These are phyloP conservation scores for Bombus picipes DNA, from an alignment of 1,140 invertebrate species.

Conservation along the genomic window DNA sequence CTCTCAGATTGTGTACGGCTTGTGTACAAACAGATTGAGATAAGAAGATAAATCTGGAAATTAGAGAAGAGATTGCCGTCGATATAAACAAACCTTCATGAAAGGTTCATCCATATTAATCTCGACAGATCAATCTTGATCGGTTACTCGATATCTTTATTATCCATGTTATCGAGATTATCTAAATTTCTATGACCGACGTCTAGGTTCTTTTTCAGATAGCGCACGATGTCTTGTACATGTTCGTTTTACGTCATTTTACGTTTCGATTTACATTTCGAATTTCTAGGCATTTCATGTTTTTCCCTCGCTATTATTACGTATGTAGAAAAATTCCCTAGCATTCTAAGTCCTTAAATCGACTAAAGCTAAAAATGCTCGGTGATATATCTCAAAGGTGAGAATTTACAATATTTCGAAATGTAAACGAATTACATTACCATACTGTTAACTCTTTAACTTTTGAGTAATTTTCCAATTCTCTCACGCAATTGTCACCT, in stretches of 20 bases:
- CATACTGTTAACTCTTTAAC: background rate
- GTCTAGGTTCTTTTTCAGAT: background rate
- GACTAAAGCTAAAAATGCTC: background rate
- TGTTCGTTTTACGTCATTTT: background rate
- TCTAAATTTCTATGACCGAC: background rate
- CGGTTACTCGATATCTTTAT: background rate
- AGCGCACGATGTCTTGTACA: background rate
- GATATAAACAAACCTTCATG: background rate
- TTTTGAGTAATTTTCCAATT: background rate
- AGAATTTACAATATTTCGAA: background rate
- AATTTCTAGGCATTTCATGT: no score
- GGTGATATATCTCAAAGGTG: background rate
- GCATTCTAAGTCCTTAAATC: background rate
- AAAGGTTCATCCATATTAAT: background rate
- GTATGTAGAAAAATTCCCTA: background rate
- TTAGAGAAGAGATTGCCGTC: background rate
- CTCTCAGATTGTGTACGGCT: background rate
- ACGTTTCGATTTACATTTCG: no score
- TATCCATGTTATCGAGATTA: background rate
- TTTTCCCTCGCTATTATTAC: no score
- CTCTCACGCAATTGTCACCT: background rate
- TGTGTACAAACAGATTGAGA: constrained; percentile 32
- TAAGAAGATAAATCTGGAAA: constrained; percentile 2
- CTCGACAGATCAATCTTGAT: background rate
- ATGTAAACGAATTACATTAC: background rate